A percentile compares a stretch with the other conserved stretches of the same genome.
Evolutionary conservation across 2,113 vertebrate species (phyloP).

Genomic region (Triplophysa siluroides): DNA sequence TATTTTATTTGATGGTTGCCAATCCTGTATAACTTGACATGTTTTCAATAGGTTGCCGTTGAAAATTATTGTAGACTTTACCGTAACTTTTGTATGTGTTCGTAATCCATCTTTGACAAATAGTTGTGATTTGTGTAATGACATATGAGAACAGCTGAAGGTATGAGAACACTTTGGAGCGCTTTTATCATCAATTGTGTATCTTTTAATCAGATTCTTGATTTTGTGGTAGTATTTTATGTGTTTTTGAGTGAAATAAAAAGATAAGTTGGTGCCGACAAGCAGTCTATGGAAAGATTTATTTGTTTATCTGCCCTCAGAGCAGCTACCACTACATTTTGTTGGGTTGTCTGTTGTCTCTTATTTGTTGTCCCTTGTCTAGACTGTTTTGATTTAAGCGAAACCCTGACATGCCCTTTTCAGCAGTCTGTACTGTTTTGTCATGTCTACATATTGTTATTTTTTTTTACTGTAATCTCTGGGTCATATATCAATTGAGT

Average conservation of each 20-base stretch:
- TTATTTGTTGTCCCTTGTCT: constrained; percentile 26
- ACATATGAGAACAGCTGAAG: background rate
- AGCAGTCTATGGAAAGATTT: background rate
- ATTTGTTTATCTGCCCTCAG: constrained; percentile 27
- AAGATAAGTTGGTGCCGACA: background rate
- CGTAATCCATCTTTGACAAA: background rate
- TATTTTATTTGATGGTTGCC: constrained; percentile 49
- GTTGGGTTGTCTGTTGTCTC: constrained; percentile 19
- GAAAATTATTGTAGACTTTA: constrained; percentile 22
- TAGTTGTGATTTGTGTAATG: background rate
- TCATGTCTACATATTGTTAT: constrained; percentile 35
- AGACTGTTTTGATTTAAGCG: constrained; percentile 15
- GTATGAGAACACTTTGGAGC: background rate
- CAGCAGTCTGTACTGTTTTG: constrained; percentile 52
- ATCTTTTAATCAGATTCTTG: background rate
- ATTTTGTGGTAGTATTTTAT: constrained; percentile 39
- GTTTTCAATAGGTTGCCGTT: constrained; percentile 41
- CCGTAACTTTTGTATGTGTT: constrained; percentile 22
- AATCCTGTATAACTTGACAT: constrained; percentile 52
- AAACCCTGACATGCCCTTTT: constrained; percentile 43
- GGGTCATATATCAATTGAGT: constrained; percentile 58
- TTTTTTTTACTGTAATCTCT: constrained; percentile 65
- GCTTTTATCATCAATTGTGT: constrained; percentile 26
- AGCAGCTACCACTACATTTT: constrained; percentile 24
- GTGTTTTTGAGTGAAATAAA: constrained; percentile 26